Base-by-base conservation (phyloP, 2,113 vertebrate genomes). In the Pardalotus punctatus region DNA sequence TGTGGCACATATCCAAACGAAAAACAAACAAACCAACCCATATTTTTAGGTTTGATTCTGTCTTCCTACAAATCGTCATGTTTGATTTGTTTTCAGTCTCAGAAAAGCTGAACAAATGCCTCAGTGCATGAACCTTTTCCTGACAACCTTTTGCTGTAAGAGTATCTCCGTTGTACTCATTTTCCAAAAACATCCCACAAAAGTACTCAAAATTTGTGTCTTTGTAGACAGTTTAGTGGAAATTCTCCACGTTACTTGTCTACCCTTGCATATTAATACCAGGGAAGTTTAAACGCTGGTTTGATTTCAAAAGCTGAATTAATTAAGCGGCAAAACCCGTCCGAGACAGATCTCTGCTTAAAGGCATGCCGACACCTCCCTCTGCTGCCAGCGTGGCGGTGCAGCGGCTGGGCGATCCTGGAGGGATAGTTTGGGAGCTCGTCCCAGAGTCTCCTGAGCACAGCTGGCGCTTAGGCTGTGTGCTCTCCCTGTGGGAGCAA, bases 301-400 rank as follows among this genome's bases (percentile, higher is more conserved):
- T 97, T 96, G 88, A 81, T 97, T 97, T 97, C 96, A 93, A 95
- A 65, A 79, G 53, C 7, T 89, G 96, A 96, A 94, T 88, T 97
- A 96, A 97, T 94, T 84, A 93, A 96, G 83, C 7, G 43, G 58
- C 15, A 91, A 76, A 93, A 43, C 53, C 15, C 83, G 70, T 88
- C 25, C 25, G 42, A 87, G 80, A 16, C 35, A 5, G 24, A 47
- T 22, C 33, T 61, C 33, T 14, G 8, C 36, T n/a, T 67, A 98
- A 97, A 94, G 74, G 95, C 96, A 96, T 97, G 95, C 90, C 94
- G 91, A 98, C 90, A 95, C 81, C 97, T 93, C 98, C 98, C 98
- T 98, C 98, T 98, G 81, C 97, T 98, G 98, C 84, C 54, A 8
- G 5, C 9, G 9, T 0, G 9, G 81, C 51, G 40, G 40, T 27